Percentiles rank a stretch among this genome's conserved stretches.
phyloP scores from a whole-genome alignment of 2,113 vertebrate genomes.

The Martes martes region DNA sequence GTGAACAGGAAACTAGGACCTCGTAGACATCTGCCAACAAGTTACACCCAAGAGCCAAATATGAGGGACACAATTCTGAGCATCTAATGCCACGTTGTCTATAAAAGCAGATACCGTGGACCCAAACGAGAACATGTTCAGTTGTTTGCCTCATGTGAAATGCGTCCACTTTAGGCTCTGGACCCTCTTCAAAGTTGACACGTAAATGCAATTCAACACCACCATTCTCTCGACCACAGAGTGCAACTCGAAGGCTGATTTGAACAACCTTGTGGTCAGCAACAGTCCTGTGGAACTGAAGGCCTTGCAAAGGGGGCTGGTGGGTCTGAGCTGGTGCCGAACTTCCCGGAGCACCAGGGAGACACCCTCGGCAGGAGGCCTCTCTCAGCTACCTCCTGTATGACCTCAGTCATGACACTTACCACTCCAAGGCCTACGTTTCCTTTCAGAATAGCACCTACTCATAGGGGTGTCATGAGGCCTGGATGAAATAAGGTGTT shows the following conservation, averaged over 20 bases:
- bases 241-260: background rate
- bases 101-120: background rate
- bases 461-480: background rate
- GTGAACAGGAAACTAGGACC: background rate
- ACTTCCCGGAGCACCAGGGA: background rate
- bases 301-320: background rate
- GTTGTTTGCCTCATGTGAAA: background rate
- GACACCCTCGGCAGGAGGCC: background rate
- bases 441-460: background rate
- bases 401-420: background rate
- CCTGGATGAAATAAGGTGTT: background rate
- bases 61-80: background rate
- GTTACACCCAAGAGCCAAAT: background rate
- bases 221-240: background rate
- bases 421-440: background rate
- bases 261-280: accelerated
- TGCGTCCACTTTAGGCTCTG: background rate
- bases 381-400: background rate
- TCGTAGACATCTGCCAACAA: background rate
- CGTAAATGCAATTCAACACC: background rate
- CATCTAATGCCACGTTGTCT: background rate
- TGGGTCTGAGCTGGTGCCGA: background rate
- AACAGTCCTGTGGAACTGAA: background rate
- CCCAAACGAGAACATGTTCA: background rate
- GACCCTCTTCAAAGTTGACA: background rate